Evolutionary conservation across 2,888 invertebrate species (phyloP).

Genomic region (Hemaris fuciformis): DNA sequence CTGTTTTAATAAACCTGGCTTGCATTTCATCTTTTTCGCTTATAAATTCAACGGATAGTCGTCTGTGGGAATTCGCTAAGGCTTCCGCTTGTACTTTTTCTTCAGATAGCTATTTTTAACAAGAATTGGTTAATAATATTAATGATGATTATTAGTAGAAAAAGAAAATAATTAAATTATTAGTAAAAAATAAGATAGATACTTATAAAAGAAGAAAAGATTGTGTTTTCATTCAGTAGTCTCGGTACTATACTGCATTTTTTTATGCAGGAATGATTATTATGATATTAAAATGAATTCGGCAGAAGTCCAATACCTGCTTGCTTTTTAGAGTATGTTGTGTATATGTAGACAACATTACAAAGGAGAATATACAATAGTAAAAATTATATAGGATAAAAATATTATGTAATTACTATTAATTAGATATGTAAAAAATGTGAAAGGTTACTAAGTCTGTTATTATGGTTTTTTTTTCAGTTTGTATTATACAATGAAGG

Average conservation of each 20-base stretch:
- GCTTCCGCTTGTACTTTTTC: conserved; percentile 72
- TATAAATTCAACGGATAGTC: conserved; percentile 67
- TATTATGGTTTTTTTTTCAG: no score
- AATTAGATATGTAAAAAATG: no score
- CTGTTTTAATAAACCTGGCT: conserved; percentile 66
- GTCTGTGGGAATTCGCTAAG: conserved; percentile 59
- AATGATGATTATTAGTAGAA: not conserved
- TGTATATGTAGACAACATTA: no score
- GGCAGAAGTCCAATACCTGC: not conserved
- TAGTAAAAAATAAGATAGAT: not conserved
- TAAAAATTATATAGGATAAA: not conserved
- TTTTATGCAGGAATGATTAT: not conserved
- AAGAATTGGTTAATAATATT: conserved; percentile 21
- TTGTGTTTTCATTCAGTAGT: no score
- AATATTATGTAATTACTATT: no score
- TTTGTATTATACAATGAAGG: no score
- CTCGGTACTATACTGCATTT: not conserved
- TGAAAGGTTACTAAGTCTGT: no score
- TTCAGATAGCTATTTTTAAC: conserved; percentile 68
- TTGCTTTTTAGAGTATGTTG: no score
- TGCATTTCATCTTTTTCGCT: conserved; percentile 75
- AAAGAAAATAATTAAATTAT: no score
- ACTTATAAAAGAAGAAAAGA: not conserved
- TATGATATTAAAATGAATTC: not conserved
- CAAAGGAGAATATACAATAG: not conserved